Evolutionary conservation across 92 coral and sea anemone genomes (phyloP).

Genomic region (Epizoanthus ramosus): DNA sequence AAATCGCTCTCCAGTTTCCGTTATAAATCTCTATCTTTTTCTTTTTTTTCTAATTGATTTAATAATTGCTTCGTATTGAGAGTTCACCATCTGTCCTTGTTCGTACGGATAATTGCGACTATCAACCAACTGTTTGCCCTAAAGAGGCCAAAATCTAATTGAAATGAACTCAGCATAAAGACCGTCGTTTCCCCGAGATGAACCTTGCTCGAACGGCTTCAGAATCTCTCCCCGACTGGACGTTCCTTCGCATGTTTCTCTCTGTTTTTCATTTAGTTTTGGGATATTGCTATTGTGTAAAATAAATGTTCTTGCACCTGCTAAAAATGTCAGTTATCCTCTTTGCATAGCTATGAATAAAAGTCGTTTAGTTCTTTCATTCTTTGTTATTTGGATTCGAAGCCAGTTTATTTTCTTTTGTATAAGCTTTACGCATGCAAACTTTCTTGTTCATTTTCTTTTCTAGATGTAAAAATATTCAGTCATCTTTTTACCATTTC

Average conservation of each 20-base stretch:
- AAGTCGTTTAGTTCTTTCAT: slow-evolving; percentile 17
- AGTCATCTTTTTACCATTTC: too few species aligned
- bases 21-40: slow-evolving; percentile 17
- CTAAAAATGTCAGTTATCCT: not conserved
- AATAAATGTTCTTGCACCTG: slow-evolving; percentile 2
- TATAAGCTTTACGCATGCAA: slow-evolving; percentile 4
- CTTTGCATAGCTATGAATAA: not conserved
- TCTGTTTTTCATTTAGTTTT: slow-evolving; percentile 33
- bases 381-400: slow-evolving; percentile 2
- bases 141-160: slow-evolving; percentile 27
- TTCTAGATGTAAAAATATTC: too few species aligned
- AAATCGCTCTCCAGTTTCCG: slow-evolving; percentile 27
- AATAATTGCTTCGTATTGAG: slow-evolving; percentile 27
- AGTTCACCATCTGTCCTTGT: slow-evolving; percentile 30
- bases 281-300: slow-evolving; percentile 12
- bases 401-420: not conserved
- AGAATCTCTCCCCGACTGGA: slow-evolving; percentile 5
- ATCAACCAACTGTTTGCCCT: slow-evolving; percentile 8
- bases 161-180: not conserved
- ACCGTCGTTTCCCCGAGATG: not conserved
- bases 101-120: slow-evolving; percentile 17
- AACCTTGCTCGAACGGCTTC: not conserved
- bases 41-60: slow-evolving; percentile 16
- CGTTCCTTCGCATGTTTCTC: slow-evolving; percentile 25
- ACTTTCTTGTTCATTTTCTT: too few species aligned